Base-by-base conservation (phyloP, 2,888 invertebrate species). In the Selenia dentaria region DNA sequence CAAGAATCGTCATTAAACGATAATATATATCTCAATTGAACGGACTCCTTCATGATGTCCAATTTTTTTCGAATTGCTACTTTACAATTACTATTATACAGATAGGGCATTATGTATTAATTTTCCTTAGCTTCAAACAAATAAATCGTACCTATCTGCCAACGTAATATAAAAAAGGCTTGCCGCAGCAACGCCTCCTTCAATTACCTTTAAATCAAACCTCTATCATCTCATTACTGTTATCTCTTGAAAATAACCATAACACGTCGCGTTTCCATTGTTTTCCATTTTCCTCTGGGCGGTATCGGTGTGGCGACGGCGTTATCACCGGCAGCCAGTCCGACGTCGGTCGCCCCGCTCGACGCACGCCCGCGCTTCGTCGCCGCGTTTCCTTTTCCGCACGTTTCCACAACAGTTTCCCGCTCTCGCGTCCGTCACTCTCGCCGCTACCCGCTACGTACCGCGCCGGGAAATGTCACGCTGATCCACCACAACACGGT, bases 271-370 rank as follows among this genome's bases (percentile, higher is more conserved):
- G 69, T 86, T 83, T 80, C 73, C 79, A 85, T 82, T 85, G 82
- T 87, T 85, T 85, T 81, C 72, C 79, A 83, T 84, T 84, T 83
- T 71, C 79, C 76, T 63, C 66, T 39, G 49, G 65, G 61, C 66
- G 59, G 72, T 74, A 73, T 76, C 76, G 78, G 62, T 63, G 59
- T 69, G 66, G 16, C 16, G 16, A 3, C 55, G 64, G 59, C 59
- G 68, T 88, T 88, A 89, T 88, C 88, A 87, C 70, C 66, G 64
- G 58, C 62, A 62, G 68, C 74, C 85, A 88, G 87, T 88, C 67
- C 62, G 69, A 63, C 68, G 67, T 68, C 75, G 76, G 70, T 61
- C 75, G 80, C 67, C 66, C 57, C 54, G 60, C 57, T 54, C 60
- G 62, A 57, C 83, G 80, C 83, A 85, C 86, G 88, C 64, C 51